A percentile compares a stretch with the other conserved stretches of the same genome.
phyloP scores from a whole-genome alignment of 2,888 invertebrate species.

The Leucoma salicis region DNA sequence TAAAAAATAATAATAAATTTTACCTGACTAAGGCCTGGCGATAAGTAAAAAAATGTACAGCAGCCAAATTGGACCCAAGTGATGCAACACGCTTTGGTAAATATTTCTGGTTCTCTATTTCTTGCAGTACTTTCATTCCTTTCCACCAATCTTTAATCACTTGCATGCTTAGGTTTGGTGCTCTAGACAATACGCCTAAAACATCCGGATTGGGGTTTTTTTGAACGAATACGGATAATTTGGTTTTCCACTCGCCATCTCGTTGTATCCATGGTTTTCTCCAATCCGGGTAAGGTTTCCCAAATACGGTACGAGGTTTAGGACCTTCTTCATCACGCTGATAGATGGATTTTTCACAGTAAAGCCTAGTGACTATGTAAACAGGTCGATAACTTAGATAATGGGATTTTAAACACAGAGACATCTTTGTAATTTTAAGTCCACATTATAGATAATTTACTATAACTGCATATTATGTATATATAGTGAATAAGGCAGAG shows the following conservation, averaged over 20 bases:
- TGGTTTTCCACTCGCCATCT: conserved; percentile 81
- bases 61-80: conserved; percentile 91
- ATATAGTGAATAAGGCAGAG: too few relatives aligned
- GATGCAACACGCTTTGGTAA: conserved; percentile 81
- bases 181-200: conserved; percentile 68
- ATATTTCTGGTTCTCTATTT: conserved; percentile 83
- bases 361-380: conserved; percentile 45
- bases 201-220: conserved; percentile 65
- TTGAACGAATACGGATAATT: conserved; percentile 79
- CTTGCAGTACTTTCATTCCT: conserved; percentile 66
- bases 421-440: conserved; percentile 36
- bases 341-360: conserved; percentile 64
- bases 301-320: conserved; percentile 53
- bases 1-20: too few relatives aligned
- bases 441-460: too few relatives aligned
- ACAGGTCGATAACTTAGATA: conserved; percentile 32
- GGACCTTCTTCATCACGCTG: conserved; percentile 61
- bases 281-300: conserved; percentile 81
- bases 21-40: conserved; percentile 88
- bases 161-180: conserved; percentile 76
- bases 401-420: conserved; percentile 41
- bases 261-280: conserved; percentile 83
- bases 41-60: conserved; percentile 91
- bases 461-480: too few relatives aligned
- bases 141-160: conserved; percentile 82